phyloP scores from a whole-genome alignment of 1,140 invertebrate species.

The Hycleus phaleratus region DNA sequence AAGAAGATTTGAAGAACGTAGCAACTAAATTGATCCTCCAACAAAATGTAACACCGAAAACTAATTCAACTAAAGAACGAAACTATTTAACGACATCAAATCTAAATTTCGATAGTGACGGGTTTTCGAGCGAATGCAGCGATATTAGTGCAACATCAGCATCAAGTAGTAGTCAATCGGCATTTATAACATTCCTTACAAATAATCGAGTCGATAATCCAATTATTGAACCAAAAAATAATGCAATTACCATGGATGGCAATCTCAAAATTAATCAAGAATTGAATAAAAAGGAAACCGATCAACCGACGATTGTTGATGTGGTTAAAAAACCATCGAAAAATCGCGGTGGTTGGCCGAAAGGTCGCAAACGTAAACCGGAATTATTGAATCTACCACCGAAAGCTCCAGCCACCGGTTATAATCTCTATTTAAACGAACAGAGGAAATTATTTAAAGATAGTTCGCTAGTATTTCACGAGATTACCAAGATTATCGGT shows the following conservation, averaged over 20 bases:
- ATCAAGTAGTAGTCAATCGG: slow-evolving; percentile 14
- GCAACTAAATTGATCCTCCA: slow-evolving; percentile 40
- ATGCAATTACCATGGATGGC: not conserved
- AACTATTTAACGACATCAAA: slow-evolving; percentile 8
- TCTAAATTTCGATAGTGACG: slow-evolving; percentile 35
- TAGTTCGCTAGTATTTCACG: slow-evolving; percentile 42
- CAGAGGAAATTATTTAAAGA: slow-evolving; percentile 48
- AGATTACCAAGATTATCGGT: slow-evolving; percentile 51
- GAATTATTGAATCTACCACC: slow-evolving; percentile 45
- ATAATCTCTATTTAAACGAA: slow-evolving; percentile 51
- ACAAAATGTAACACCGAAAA: slow-evolving; percentile 19
- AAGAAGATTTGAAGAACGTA: slow-evolving; percentile 41
- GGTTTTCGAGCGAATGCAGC: slow-evolving; percentile 38
- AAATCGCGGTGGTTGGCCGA: slow-evolving; percentile 53
- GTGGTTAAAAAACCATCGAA: slow-evolving; percentile 36
- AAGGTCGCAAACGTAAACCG: slow-evolving; percentile 52
- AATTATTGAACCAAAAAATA: not conserved
- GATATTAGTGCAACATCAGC: slow-evolving; percentile 29
- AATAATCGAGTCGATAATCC: slow-evolving; percentile 7
- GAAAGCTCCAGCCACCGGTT: slow-evolving; percentile 51
- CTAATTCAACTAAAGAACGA: not conserved
- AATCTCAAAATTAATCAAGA: not conserved
- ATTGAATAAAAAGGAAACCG: too few species aligned
- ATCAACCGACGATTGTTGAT: not conserved
- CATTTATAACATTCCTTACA: slow-evolving; percentile 20